Percentiles rank a stretch among this genome's conserved stretches.
These are phyloP conservation scores for Aphelocoma californica DNA, from an alignment of 2,797 vertebrate species.

Conservation along the genomic window DNA sequence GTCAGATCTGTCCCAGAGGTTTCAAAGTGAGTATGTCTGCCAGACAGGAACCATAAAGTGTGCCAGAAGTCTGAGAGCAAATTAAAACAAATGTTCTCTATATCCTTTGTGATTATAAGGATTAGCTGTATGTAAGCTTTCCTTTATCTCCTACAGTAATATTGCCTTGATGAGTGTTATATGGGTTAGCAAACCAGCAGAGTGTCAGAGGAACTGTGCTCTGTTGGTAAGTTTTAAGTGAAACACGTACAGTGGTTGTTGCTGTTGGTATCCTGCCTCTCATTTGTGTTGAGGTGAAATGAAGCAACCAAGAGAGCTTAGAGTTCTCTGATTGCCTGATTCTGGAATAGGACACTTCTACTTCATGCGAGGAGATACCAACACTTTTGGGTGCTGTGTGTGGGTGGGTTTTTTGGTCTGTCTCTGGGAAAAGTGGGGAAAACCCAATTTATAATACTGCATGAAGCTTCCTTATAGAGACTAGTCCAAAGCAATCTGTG, in stretches of 20 bases:
- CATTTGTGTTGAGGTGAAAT: not conserved
- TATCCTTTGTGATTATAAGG: not conserved
- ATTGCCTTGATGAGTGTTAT: not conserved
- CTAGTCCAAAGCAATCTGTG: not conserved
- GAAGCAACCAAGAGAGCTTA: not conserved
- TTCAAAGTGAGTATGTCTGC: not conserved
- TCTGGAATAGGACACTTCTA: not conserved
- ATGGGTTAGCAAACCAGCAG: not conserved
- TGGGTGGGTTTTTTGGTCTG: rapidly evolving
- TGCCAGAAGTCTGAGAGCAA: not conserved
- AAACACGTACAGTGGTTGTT: not conserved
- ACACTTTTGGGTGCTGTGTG: not conserved
- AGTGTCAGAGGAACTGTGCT: not conserved
- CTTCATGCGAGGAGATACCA: not conserved
- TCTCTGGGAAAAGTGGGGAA: not conserved
- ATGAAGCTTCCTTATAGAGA: not conserved
- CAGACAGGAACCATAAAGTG: not conserved
- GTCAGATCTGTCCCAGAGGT: not conserved
- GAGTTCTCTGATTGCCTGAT: not conserved
- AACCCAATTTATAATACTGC: not conserved
- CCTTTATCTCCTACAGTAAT: not conserved
- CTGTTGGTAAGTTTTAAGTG: not conserved
- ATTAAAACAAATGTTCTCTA: not conserved
- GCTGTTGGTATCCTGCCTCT: not conserved
- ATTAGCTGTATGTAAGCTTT: slow-evolving; percentile 2